Conservation (phyloP, 2,113 vertebrate species). For the Scatophagus argus region DNA sequence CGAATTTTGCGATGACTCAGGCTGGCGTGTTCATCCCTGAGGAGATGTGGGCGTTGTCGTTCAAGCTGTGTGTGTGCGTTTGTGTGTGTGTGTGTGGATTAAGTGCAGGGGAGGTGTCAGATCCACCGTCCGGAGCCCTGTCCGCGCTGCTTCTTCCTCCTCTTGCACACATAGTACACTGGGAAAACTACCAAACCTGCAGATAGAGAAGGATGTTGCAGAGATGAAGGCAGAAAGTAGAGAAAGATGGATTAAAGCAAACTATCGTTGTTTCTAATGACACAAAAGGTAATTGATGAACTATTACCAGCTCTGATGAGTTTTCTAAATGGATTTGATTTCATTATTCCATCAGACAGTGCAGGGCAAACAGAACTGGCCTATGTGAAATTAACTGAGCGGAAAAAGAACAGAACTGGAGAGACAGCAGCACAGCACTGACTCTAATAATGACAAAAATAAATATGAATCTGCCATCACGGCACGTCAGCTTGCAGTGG, state of each 20-base stretch:
- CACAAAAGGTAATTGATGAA: neutral
- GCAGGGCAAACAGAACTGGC: conserved; percentile 8
- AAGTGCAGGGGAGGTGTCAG: conserved; percentile 58
- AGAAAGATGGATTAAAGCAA: neutral
- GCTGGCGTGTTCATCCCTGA: conserved; percentile 62
- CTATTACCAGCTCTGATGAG: neutral
- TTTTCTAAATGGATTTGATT: conserved; percentile 13
- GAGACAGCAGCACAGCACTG: conserved; percentile 3
- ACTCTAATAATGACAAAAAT: conserved; percentile 48
- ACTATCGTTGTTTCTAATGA: neutral
- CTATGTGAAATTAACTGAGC: conserved; percentile 35
- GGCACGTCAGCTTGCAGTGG: conserved; percentile 32
- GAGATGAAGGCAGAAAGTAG: neutral
- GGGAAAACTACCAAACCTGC: conserved; percentile 94
- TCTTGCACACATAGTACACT: conserved; percentile 97
- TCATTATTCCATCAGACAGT: neutral
- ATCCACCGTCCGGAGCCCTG: conserved; percentile 81
- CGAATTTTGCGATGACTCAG: conserved; percentile 46
- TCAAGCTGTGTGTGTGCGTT: conserved; percentile 8
- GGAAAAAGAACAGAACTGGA: neutral
- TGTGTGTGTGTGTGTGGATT: neutral
- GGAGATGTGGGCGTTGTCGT: conserved; percentile 50
- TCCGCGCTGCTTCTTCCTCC: conserved; percentile 93
- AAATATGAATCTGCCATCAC: conserved; percentile 52
- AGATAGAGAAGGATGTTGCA: conserved; percentile 33